These are phyloP conservation scores for Camponotus floridanus DNA, from an alignment of 1,140 invertebrate species.

Conservation along the genomic window DNA sequence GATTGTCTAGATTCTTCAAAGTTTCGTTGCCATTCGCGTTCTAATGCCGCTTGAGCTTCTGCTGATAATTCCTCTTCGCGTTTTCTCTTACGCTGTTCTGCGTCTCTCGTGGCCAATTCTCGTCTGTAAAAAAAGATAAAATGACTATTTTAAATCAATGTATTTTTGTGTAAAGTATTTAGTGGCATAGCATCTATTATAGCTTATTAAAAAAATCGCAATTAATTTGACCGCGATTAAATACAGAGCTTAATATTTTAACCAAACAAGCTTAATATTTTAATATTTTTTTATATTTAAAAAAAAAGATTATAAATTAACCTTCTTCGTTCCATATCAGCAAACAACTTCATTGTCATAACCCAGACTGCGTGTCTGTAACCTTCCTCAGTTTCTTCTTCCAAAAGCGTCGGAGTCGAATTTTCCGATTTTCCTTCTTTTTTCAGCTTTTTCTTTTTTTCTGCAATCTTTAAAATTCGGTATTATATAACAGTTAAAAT, in stretches of 20 bases:
- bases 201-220: not conserved
- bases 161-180: not conserved
- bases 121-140: slow-evolving; percentile 81
- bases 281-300: slow-evolving; percentile 6
- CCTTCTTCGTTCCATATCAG: slow-evolving; percentile 96
- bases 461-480: slow-evolving; percentile 91
- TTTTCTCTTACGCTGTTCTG: slow-evolving; percentile 98
- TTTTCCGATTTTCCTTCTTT: slow-evolving; percentile 94
- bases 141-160: slow-evolving; percentile 7
- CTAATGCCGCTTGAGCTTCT: slow-evolving; percentile 94
- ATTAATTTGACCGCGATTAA: not conserved
- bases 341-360: slow-evolving; percentile 99
- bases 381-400: slow-evolving; percentile 97
- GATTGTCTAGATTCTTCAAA: slow-evolving; percentile 98
- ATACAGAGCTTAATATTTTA: not conserved
- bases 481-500: slow-evolving; percentile 9
- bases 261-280: not conserved
- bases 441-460: slow-evolving; percentile 97
- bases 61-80: slow-evolving; percentile 97
- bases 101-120: slow-evolving; percentile 94
- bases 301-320: slow-evolving; percentile 69
- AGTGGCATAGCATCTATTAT: not conserved
- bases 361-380: slow-evolving; percentile 98
- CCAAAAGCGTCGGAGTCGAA: slow-evolving; percentile 87
- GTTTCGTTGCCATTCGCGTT: slow-evolving; percentile 99